Evolutionary conservation across 2,888 invertebrate species (phyloP).

Genomic region (Caenorhabditis plicata): DNA sequence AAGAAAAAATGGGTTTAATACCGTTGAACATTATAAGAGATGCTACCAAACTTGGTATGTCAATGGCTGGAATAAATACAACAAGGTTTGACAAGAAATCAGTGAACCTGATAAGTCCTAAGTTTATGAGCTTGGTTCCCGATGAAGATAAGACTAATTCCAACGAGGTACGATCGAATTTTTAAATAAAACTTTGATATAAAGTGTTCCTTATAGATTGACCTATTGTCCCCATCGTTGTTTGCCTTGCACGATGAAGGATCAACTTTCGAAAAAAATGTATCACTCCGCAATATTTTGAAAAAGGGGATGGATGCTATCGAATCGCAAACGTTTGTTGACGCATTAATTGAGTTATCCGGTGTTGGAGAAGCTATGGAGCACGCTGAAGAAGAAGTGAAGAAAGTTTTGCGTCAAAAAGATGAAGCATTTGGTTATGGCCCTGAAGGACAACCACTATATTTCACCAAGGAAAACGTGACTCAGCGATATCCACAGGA

Average conservation of each 20-base stretch:
- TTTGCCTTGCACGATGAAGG: slow-evolving; percentile 24
- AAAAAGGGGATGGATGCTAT: not conserved
- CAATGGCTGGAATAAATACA: slow-evolving; percentile 31
- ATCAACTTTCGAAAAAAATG: slow-evolving; percentile 11
- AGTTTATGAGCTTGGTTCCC: slow-evolving; percentile 23
- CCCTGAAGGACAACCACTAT: slow-evolving; percentile 38
- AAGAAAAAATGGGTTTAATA: slow-evolving; percentile 19
- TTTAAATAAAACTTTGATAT: too few relatives aligned
- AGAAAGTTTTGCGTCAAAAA: not conserved
- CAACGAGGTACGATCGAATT: slow-evolving; percentile 11
- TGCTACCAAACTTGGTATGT: slow-evolving; percentile 33
- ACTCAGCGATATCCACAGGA: slow-evolving; percentile 33
- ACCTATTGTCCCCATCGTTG: slow-evolving; percentile 22
- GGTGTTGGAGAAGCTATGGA: slow-evolving; percentile 28
- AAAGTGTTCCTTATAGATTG: slow-evolving; percentile 16
- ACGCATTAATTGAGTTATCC: slow-evolving; percentile 22
- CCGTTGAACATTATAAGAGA: slow-evolving; percentile 29
- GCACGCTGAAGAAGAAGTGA: slow-evolving; percentile 24
- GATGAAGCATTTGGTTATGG: slow-evolving; percentile 5
- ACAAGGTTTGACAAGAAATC: slow-evolving; percentile 18
- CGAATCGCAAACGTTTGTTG: slow-evolving; percentile 25
- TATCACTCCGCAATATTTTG: slow-evolving; percentile 10
- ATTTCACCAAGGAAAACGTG: slow-evolving; percentile 55
- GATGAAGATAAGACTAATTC: slow-evolving; percentile 12
- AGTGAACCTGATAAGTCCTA: slow-evolving; percentile 28